A percentile compares a stretch with the other conserved stretches of the same genome.
phyloP scores from a whole-genome alignment of 2,888 invertebrate genomes.

The Lycophotia porphyrea region DNA sequence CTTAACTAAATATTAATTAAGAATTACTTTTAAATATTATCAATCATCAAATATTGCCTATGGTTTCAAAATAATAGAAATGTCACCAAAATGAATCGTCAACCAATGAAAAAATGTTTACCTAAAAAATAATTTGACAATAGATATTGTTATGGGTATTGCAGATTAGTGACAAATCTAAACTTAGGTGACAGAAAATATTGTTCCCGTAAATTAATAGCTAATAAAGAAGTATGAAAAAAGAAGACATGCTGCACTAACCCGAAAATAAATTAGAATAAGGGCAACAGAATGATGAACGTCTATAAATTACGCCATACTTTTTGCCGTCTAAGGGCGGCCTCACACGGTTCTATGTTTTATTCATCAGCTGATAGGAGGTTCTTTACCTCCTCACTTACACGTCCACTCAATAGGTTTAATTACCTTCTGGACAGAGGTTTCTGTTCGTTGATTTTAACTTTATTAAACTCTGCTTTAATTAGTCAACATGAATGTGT shows the following conservation, averaged over 20 bases:
- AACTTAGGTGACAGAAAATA: too few species aligned
- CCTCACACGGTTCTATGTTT: constrained; percentile 79
- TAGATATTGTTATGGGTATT: too few species aligned
- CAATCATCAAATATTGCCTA: too few species aligned
- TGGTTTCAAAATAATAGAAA: too few species aligned
- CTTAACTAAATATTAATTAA: too few species aligned
- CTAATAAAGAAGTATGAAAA: background rate
- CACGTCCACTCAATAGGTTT: constrained; percentile 76
- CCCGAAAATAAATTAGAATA: background rate
- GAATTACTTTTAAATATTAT: too few species aligned
- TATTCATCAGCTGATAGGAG: constrained; percentile 78
- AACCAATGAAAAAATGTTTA: too few species aligned
- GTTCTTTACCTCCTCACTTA: constrained; percentile 74
- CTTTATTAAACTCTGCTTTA: constrained; percentile 43
- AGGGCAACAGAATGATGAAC: constrained; percentile 2
- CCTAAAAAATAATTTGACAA: too few species aligned
- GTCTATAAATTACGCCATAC: constrained; percentile 60
- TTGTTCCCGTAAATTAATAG: too few species aligned
- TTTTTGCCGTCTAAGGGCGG: constrained; percentile 69
- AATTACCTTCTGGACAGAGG: constrained; percentile 77
- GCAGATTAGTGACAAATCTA: too few species aligned
- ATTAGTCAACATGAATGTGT: constrained; percentile 42
- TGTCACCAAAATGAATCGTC: too few species aligned
- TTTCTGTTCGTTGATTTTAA: constrained; percentile 68
- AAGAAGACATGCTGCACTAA: background rate